Evolutionary conservation across 2,888 invertebrate species (phyloP).

Genomic region (Aphelenchoides bicaudatus): DNA sequence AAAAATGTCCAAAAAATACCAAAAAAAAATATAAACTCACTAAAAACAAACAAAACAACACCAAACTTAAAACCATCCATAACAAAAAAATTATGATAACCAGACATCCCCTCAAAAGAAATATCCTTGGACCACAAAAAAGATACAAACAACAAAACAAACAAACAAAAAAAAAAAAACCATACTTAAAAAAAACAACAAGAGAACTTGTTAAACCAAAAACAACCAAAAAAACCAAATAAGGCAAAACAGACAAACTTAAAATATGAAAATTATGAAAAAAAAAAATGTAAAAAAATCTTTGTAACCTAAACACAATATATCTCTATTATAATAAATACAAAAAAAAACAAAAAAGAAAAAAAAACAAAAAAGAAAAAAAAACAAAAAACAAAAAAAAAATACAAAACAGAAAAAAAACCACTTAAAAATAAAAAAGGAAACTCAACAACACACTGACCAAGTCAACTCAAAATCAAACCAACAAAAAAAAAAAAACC

Average conservation of each 20-base stretch:
- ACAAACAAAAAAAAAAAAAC: constrained; percentile 43
- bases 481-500: constrained; percentile 19
- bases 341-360: constrained; percentile 38
- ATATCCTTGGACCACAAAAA: constrained; percentile 49
- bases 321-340: constrained; percentile 34
- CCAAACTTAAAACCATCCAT: constrained; percentile 63
- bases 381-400: constrained; percentile 37
- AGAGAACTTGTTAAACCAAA: constrained; percentile 44
- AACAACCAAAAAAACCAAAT: constrained; percentile 43
- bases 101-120: constrained; percentile 46
- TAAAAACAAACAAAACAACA: constrained; percentile 73
- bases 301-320: constrained; percentile 45
- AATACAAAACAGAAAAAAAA: constrained; percentile 44
- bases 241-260: constrained; percentile 46
- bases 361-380: constrained; percentile 38
- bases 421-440: constrained; percentile 35
- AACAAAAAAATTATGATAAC: constrained; percentile 54
- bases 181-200: constrained; percentile 48
- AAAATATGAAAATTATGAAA: constrained; percentile 55
- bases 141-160: constrained; percentile 42
- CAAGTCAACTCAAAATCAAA: constrained; percentile 41
- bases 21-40: constrained; percentile 70
- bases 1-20: constrained; percentile 67
- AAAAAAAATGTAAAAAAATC: constrained; percentile 35
- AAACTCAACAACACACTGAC: constrained; percentile 41